Evolutionary conservation across 2,888 invertebrate genomes (phyloP), one percentile per base, ranked within the genome.

Genomic region (Myopa testacea): DNA sequence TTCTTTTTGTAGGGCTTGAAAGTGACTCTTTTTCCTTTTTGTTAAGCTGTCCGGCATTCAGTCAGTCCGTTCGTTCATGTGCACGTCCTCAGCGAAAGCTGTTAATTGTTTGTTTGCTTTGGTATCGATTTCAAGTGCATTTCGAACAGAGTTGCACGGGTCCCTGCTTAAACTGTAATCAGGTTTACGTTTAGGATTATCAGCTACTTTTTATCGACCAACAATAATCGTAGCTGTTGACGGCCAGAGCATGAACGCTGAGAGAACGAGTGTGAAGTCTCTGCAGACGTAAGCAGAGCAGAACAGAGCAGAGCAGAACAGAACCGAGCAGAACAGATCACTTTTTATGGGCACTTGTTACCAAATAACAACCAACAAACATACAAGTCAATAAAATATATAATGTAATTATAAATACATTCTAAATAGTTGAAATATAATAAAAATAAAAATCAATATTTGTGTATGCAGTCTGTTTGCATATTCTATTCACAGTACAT

Each of bases 91-190:
- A 40, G 38, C 40, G 6, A 10, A 26, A 19, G 58, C 71, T 60
- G 38, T 71, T 71, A 38, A 38, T 60, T 60, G 71, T 60, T 60
- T 19, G 38, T 6, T 60, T 19, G 38, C 5, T 58, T 34, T 40
- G 16, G 16, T 58, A 58, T 58, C 71, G 71, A 58, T 71, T 71
- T 71, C 71, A 71, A 71, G 58, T 60, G 60, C 71, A 71, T 60
- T 38, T 10, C 71, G 60, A 14, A 58, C 34, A 37, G 19, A 16
- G 34, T 16, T 8, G n/a, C 26, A 58, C 16, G 16, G 37, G 37
- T 60, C 40, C 26, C 10, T 38, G 60, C 16, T 71, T 71, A 38
- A 55, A 52, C 26, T 60, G 71, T 38, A n/a, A 8, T 38, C 19
- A 10, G 37, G 60, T 55, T 71, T 38, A 71, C 19, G 62, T 62